Base-by-base conservation (phyloP, 2,888 invertebrate genomes). In the Stictocephala bisonia region DNA sequence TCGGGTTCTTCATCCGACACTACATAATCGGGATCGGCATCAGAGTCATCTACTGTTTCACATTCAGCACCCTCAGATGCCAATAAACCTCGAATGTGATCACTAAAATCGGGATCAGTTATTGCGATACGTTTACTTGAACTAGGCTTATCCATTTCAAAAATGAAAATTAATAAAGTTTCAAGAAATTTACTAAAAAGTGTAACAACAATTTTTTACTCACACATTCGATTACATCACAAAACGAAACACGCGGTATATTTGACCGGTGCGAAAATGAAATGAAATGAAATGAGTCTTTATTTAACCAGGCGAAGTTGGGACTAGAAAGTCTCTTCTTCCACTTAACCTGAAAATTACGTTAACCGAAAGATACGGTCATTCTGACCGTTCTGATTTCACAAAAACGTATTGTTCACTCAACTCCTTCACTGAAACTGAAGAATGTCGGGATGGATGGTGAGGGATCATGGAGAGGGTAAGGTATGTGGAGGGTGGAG, bases 81-180 rank as follows among this genome's bases (percentile, higher is more conserved):
- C 58, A 58, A 29, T 58, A 58, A 29, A 58, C 31, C 58, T 27
- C 31, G 58, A 29, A 58, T 58, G 26, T 58, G 29, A 58, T 58
- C 29, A 31, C 29, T 58, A 29, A 58, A 58, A 58, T 58, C 29
- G n/a, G 58, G 58, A 58, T 58, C 58, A 58, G 58, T 58, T n/a
- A 58, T 58, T 29, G 58, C 7, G 31, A 58, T 58, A 9, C 9
- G 58, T 58, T 58, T 58, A 58, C 58, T 29, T 7, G 29, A 58
- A 58, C 7, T 58, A 58, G 13, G 26, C 31, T 27, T 58, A 58
- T 58, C 24, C 31, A 58, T 58, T 58, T n/a, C 31, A 58, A 58
- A 58, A n/a, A 29, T 58, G 9, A 29, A 58, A 58, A 11, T 58
- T 58, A 7, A 58, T 15, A 58, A 58, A 29, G 31, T 58, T 58